Evolutionary conservation across 2,113 vertebrate species (phyloP).

Genomic region (Tragelaphus strepsiceros): DNA sequence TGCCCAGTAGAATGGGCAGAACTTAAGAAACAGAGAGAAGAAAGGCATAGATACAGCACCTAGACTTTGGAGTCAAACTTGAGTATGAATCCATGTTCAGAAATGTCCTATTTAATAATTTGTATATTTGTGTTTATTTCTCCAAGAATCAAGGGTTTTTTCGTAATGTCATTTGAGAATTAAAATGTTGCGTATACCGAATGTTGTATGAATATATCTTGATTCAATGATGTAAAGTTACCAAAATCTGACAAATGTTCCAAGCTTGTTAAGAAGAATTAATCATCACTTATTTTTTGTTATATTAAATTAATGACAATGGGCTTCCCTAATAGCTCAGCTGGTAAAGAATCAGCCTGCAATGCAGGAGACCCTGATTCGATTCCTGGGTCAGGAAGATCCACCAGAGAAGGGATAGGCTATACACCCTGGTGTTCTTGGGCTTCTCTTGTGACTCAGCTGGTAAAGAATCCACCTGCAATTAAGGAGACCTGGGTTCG

Average conservation of each 20-base stretch:
- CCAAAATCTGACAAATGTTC: background rate
- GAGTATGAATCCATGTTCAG: background rate
- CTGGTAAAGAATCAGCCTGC: background rate
- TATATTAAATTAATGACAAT: background rate
- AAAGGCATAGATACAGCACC: fast-evolving
- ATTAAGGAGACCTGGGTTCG: background rate
- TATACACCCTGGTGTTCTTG: background rate
- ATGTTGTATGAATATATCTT: background rate
- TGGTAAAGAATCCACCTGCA: background rate
- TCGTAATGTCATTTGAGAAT: background rate
- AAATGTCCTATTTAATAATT: background rate
- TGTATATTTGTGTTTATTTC: background rate
- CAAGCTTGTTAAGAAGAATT: background rate
- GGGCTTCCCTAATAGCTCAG: background rate
- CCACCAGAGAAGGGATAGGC: background rate
- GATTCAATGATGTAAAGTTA: background rate
- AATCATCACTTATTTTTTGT: background rate
- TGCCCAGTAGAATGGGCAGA: background rate
- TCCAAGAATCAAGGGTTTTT: background rate
- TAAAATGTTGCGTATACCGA: background rate
- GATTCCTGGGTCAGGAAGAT: background rate
- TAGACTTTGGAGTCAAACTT: background rate
- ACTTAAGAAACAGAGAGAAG: background rate
- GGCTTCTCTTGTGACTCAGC: background rate
- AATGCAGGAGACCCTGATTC: background rate